These are phyloP conservation scores for Neostethus bicornis DNA, from an alignment of 2,797 vertebrate genomes.

Conservation along the genomic window DNA sequence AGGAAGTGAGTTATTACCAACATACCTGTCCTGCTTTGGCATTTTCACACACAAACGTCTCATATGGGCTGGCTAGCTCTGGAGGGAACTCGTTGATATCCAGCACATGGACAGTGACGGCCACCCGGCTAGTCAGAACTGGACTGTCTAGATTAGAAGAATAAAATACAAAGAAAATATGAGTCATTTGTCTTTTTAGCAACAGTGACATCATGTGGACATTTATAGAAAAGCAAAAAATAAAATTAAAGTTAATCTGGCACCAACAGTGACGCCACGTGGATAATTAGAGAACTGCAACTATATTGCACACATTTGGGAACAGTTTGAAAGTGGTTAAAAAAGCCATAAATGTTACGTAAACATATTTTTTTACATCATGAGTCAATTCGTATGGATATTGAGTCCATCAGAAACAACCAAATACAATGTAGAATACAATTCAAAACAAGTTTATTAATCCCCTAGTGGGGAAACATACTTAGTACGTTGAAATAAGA, in stretches of 20 bases:
- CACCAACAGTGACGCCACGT: slow-evolving; percentile 75
- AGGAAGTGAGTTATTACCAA: not conserved
- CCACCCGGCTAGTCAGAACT: slow-evolving; percentile 90
- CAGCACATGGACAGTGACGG: slow-evolving; percentile 90
- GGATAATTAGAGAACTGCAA: slow-evolving; percentile 51
- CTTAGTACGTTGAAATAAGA: no score
- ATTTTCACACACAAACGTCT: slow-evolving; percentile 95
- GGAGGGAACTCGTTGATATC: slow-evolving; percentile 99
- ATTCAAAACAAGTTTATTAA: no score
- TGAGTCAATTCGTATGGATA: no score
- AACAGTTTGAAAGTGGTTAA: slow-evolving; percentile 20
- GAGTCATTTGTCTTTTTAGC: slow-evolving; percentile 4
- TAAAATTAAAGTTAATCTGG: no score
- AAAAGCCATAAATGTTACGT: slow-evolving; percentile 10
- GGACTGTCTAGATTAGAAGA: slow-evolving; percentile 86
- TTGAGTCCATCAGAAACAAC: no score
- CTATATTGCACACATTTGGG: not conserved
- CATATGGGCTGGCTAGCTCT: slow-evolving; percentile 90
- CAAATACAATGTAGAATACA: no score
- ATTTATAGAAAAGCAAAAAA: slow-evolving; percentile 37
- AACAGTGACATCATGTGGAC: slow-evolving; percentile 75
- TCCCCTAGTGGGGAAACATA: no score
- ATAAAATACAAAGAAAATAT: slow-evolving; percentile 1
- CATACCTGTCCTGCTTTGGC: slow-evolving; percentile 93
- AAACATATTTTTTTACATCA: no score